Percentiles rank a stretch among this genome's conserved stretches.
These are phyloP conservation scores for Aplysina aerophoba DNA, from an alignment of 37 sponge, comb jelly and placozoan species.

Conservation along the genomic window DNA sequence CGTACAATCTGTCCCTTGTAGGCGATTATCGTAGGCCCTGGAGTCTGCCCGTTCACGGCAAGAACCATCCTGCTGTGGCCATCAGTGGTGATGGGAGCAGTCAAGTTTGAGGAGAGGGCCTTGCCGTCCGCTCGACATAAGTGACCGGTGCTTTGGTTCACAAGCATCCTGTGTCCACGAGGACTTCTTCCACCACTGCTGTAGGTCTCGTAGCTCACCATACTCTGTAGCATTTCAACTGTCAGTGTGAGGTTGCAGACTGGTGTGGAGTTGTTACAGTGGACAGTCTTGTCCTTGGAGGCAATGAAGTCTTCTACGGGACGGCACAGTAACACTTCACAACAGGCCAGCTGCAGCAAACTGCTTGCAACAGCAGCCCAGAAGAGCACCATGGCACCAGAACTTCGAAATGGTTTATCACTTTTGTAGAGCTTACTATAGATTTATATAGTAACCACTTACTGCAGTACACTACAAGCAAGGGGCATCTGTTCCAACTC, in stretches of 20 bases:
- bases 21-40: conserved; percentile 77
- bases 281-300: background rate
- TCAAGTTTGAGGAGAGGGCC: background rate
- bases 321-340: too few species aligned
- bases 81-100: conserved; percentile 13
- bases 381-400: too few species aligned
- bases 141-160: background rate
- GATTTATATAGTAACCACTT: too few species aligned
- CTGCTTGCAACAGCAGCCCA: too few species aligned
- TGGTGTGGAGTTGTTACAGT: background rate
- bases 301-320: too few species aligned
- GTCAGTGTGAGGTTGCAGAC: background rate
- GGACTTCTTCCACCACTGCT: conserved; percentile 7
- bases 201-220: conserved; percentile 1
- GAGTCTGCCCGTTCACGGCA: conserved; percentile 68
- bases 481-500: too few species aligned
- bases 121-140: conserved; percentile 10
- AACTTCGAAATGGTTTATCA: too few species aligned
- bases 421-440: too few species aligned
- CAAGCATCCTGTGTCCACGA: conserved; percentile 4
- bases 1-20: conserved; percentile 46
- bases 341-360: too few species aligned
- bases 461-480: too few species aligned
- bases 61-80: conserved; percentile 22
- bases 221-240: conserved; percentile 25